Evolutionary conservation across 2,888 invertebrate species (phyloP), one percentile per base, ranked within the genome.

Genomic region (Mesorhabditis spiculigera): DNA sequence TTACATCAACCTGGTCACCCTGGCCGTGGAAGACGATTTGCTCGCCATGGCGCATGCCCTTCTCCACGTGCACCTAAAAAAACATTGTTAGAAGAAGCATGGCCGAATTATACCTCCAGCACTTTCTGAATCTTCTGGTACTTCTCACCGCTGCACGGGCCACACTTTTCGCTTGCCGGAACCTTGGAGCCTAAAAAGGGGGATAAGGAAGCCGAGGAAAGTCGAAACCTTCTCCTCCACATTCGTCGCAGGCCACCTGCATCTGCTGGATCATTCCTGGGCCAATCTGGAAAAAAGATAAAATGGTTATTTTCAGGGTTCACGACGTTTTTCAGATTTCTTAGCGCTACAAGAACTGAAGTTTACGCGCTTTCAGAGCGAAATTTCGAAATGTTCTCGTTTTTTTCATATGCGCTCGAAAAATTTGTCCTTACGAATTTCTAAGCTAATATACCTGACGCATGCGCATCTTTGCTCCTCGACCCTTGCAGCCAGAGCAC

Each of bases 1-100:
- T 80, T 83, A 90, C 90, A 87, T 88, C 87, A 44, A 71, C 61
- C 84, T 95, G 94, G 87, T 95, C 93, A 45, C 95, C 95, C 88
- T 94, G 94, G 58, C 93, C 92, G 78, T 91, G 89, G 86, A 94
- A 93, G 81, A 90, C 90, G 75, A 95, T 91, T 87, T 92, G 93
- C 86, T 93, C 91, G 82, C 91, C 91, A 83, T 94, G 92, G 75
- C 90, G 90, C 92, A 93, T 93, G 45, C 94, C 95, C 85, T 92
- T 93, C 81, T 94, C 93, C 75, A 96, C 90, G 86, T 92, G 91
- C 8, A 81, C 62, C 68, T 68, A 42, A 65, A 68, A 68, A 28
- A 44, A 42, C 43, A 5, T 68, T 69, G 41, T 43, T 63, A 10
- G n/a, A 10, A 45, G 5, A 13, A 44, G 6, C 8, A 50, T 2